Evolutionary conservation across 2,888 invertebrate species (phyloP), one percentile per base, ranked within the genome.

Genomic region (Pammene aurita): DNA sequence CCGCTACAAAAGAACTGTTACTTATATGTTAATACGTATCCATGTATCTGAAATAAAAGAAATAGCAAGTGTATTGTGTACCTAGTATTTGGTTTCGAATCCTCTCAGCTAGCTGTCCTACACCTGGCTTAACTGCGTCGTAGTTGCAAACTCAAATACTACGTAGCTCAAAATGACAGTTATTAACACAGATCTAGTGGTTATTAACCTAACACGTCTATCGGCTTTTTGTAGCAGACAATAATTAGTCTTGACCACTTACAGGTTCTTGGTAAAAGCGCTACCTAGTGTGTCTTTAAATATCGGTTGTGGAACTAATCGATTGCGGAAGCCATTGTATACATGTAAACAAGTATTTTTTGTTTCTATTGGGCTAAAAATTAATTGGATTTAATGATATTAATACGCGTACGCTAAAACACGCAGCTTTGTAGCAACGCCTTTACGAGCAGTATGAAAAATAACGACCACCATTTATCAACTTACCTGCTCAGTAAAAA

Each of bases 171-270:
- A 64, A 67, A 62, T 52, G 26, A 57, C 57, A 58, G 63, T n/a
- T n/a, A n/a, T n/a, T n/a, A n/a, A n/a, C n/a, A n/a, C n/a, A n/a
- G n/a, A n/a, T n/a, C n/a, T n/a, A n/a, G 35, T 52, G 13, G 63
- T 58, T 57, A 35, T 68, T 58, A 64, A 7, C 52, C 14, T 52
- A 63, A 68, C 63, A 58, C 68, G 57, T 64, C 42, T 64, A 57
- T 52, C 42, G 42, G 65, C 18, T 57, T 65, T 57, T 65, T 57
- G 48, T 48, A 6, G 26, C 11, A 46, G 18, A 14, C 26, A 64
- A 52, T 58, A 54, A 54, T n/a, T 50, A 61, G 11, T 50, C n/a
- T 52, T 41, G 18, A 26, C 10, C 57, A 64, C 18, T 42, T 55
- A 41, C n/a, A 58, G 42, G 41, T 55, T 55, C 55, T 55, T n/a